A percentile compares a stretch with the other conserved stretches of the same genome.
Conservation (phyloP, 2,888 invertebrate species). For the Drosophila birchii region DNA sequence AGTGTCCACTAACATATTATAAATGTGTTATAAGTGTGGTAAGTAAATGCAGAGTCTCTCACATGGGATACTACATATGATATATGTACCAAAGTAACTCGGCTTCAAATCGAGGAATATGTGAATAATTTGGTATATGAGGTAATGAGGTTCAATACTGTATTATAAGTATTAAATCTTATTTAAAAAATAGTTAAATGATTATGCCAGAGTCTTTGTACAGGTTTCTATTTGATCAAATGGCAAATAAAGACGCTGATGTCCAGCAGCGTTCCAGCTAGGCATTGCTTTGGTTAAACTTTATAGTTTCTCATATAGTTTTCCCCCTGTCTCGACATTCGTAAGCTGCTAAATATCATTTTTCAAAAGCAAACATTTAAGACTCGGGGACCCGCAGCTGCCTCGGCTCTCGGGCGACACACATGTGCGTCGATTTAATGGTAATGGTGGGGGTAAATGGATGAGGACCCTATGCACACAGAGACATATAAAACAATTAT, state of each 20-base stretch:
- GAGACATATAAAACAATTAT: conserved; percentile 68
- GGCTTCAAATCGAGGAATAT: background rate
- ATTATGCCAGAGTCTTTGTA: background rate
- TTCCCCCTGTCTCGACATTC: conserved; percentile 21
- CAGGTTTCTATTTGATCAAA: conserved; percentile 33
- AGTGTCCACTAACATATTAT: background rate
- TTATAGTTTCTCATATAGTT: conserved; percentile 22
- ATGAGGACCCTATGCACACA: conserved; percentile 47
- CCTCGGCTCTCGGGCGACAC: conserved; percentile 58
- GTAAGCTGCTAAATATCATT: conserved; percentile 73
- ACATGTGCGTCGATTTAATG: conserved; percentile 51
- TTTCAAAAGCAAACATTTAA: conserved; percentile 65
- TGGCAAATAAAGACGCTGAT: conserved; percentile 42
- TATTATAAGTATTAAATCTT: background rate
- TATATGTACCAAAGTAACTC: background rate
- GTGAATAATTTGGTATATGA: background rate
- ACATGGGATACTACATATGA: no score
- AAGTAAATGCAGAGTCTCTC: background rate
- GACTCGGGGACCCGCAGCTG: conserved; percentile 49
- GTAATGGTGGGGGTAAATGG: background rate
- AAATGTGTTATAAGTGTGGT: conserved; percentile 18
- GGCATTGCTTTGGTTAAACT: conserved; percentile 24
- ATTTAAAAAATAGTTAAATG: background rate
- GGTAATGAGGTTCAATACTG: background rate
- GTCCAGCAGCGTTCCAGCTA: conserved; percentile 52